Evolutionary conservation across 2,797 vertebrate genomes (phyloP).

Genomic region (Aldrovandia affinis): DNA sequence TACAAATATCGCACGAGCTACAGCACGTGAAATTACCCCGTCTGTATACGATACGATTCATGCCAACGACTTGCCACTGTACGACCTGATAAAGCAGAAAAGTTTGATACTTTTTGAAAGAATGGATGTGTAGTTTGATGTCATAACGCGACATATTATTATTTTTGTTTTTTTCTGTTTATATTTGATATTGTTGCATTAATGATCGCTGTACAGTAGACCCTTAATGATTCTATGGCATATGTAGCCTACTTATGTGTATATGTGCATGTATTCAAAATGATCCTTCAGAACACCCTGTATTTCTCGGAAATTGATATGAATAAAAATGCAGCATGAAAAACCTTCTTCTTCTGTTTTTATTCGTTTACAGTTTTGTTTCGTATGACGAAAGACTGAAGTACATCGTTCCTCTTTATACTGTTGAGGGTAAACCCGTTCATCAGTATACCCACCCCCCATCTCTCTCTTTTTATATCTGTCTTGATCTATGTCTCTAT

Average conservation of each 20-base stretch:
- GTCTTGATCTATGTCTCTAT: slow-evolving; percentile 42
- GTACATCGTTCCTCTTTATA: slow-evolving; percentile 39
- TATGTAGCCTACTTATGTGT: background rate
- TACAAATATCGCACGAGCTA: background rate
- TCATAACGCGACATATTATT: slow-evolving; percentile 52
- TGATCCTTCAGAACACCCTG: slow-evolving; percentile 22
- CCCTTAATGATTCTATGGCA: background rate
- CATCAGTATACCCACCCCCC: slow-evolving; percentile 36
- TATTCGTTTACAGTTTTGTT: slow-evolving; percentile 41
- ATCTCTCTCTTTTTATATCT: slow-evolving; percentile 60
- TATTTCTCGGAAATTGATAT: slow-evolving; percentile 45
- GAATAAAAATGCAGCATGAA: slow-evolving; percentile 63
- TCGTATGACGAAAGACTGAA: slow-evolving; percentile 3
- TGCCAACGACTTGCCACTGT: background rate
- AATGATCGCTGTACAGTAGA: background rate
- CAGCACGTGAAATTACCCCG: background rate
- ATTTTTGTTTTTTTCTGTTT: slow-evolving; percentile 38
- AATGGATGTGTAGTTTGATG: slow-evolving; percentile 64
- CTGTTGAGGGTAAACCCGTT: background rate
- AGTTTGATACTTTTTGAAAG: background rate
- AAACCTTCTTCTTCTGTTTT: slow-evolving; percentile 52
- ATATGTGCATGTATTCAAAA: background rate
- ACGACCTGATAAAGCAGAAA: background rate
- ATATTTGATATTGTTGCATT: slow-evolving; percentile 51
- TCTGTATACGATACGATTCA: background rate